Base-by-base conservation (phyloP, 1,140 invertebrate species). In the Theocolax elegans region DNA sequence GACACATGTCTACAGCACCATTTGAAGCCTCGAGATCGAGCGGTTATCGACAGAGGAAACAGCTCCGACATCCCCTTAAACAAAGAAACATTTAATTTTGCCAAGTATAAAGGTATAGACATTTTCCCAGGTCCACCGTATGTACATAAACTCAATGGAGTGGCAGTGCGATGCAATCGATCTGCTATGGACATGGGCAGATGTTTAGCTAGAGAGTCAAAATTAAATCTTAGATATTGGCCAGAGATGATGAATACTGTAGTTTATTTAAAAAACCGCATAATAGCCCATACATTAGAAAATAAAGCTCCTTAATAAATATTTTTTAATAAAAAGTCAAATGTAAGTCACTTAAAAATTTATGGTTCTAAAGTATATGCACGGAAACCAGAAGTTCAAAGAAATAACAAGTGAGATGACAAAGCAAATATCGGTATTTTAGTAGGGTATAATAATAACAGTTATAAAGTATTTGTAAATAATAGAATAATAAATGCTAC, bases 301-400 rank as follows among this genome's bases (percentile, higher is more conserved):
- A 77, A 71, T 29, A 83, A 81, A 76, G 77, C 79, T 49, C 78
- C 79, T 13, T 81, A 76, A 78, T 78, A 81, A 58, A 81, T 83
- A 74, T 78, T 84, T 64, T 80, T 82, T 21, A 60, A 60, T 2
- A 72, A 51, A 40, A 83, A 80, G 76, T 79, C 80, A 17, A 75
- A 72, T 73, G 67, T 76, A 23, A 64, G 75, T 29, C 25, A 83
- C 78, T 77, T 83, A 63, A 23, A n/a, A 27, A 19, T 72, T 13
- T 76, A 75, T 66, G 73, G 75, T 9, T 74, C 71, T 63, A 70
- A 29, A 70, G 72, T 73, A 1, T 77, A 72, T 67, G 73, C 74
- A 0, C 51, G 72, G 60, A 23, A 71, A 44, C 74, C 73, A 42
- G 76, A 74, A 48, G 49, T 72, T 35, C 23, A 69, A 15, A 69